phyloP scores from a whole-genome alignment of 2,888 invertebrate species.

The Sericinus montela region DNA sequence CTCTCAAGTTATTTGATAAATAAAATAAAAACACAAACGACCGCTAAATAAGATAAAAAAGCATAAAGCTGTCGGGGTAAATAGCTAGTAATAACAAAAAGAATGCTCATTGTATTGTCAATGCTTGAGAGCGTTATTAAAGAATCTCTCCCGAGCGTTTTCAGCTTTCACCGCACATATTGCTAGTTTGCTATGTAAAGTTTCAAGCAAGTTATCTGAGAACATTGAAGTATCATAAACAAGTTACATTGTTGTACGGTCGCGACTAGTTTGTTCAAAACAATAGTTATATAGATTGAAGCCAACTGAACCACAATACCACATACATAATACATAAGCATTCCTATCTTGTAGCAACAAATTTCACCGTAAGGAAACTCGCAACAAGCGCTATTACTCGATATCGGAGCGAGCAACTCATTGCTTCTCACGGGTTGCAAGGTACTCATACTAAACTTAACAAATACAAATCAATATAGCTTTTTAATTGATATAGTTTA shows the following conservation, averaged over 20 bases:
- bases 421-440: slow-evolving; percentile 7
- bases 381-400: slow-evolving; percentile 37
- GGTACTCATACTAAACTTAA: too few species aligned
- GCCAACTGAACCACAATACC: slow-evolving; percentile 30
- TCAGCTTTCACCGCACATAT: slow-evolving; percentile 13
- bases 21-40: too few species aligned
- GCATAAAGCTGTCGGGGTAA: neutral
- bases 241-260: neutral
- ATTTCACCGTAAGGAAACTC: slow-evolving; percentile 67
- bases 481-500: too few species aligned
- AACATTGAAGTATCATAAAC: neutral
- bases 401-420: slow-evolving; percentile 40
- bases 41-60: neutral
- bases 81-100: slow-evolving; percentile 4
- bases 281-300: slow-evolving; percentile 8
- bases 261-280: neutral
- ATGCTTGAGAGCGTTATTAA: slow-evolving; percentile 10
- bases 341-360: slow-evolving; percentile 41
- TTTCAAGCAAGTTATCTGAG: neutral
- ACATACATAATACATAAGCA: slow-evolving; percentile 62
- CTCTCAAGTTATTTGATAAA: too few species aligned
- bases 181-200: neutral
- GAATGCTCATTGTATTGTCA: slow-evolving; percentile 9
- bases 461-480: too few species aligned
- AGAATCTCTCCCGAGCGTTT: slow-evolving; percentile 9